A percentile compares a stretch with the other conserved stretches of the same genome.
These are phyloP conservation scores for Periophthalmus modestus DNA, from an alignment of 2,113 vertebrate genomes.

Conservation along the genomic window DNA sequence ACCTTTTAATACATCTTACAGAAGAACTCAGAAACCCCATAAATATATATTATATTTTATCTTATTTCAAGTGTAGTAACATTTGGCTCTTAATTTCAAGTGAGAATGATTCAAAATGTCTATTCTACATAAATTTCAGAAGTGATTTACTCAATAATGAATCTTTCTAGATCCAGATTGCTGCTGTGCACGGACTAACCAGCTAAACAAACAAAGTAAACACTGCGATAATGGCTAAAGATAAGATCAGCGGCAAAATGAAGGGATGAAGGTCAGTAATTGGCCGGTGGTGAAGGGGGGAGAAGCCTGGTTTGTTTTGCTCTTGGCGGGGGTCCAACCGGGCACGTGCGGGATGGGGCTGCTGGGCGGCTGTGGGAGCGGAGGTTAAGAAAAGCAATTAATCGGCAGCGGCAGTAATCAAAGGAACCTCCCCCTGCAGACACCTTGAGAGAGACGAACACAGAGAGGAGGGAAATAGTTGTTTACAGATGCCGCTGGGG, in stretches of 20 bases:
- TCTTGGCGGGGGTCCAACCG: constrained; percentile 61
- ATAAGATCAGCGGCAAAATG: constrained; percentile 58
- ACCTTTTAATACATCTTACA: no score
- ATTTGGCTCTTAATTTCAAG: no score
- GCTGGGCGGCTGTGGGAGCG: constrained; percentile 61
- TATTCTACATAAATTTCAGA: constrained; percentile 18
- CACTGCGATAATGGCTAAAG: constrained; percentile 54
- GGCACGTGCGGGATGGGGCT: constrained; percentile 57
- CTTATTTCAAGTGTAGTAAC: no score
- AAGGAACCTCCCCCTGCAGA: constrained; percentile 72
- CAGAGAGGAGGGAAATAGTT: constrained; percentile 54
- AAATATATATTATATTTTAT: no score
- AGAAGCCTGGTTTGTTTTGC: constrained; percentile 52
- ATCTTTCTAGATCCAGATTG: constrained; percentile 23
- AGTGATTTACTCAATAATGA: constrained; percentile 32
- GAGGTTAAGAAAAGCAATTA: constrained; percentile 80
- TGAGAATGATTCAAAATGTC: neutral
- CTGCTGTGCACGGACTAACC: constrained; percentile 54
- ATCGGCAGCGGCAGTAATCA: constrained; percentile 74
- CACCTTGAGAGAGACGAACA: constrained; percentile 50
- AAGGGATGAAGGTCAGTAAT: constrained; percentile 71
- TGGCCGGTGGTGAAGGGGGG: constrained; percentile 46
- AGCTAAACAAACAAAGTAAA: constrained; percentile 67
- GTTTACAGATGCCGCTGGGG: constrained; percentile 63
- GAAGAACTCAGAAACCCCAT: no score